Base-by-base conservation (phyloP, 1,140 invertebrate species). In the Alviniconcha marisindica region DNA sequence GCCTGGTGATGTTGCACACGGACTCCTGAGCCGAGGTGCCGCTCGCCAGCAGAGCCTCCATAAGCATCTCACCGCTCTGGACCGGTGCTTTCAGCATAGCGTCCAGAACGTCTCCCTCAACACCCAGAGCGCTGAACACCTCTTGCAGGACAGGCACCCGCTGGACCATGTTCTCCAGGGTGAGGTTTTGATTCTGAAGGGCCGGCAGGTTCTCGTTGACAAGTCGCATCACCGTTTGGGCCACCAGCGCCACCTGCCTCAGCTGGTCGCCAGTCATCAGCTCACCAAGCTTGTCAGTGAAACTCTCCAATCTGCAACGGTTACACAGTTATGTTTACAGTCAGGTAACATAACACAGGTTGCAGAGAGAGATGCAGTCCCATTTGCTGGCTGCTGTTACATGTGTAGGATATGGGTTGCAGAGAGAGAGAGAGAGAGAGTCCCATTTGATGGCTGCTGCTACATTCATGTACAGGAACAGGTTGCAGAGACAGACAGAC, bases 61-160 rank as follows among this genome's bases (percentile, higher is more conserved):
- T 18, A 42, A 89, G 73, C 42, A 66, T 54, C 2, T 83, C 36
- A 14, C 76, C 76, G 48, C 86, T 83, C 54, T 86, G 85, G 10
- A 89, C 80, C 2, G 88, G 88, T 12, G 85, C 77, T 24, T 36
- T 24, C 28, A 85, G 18, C 18, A 89, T 28, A 60, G 82, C 38
- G 7, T 84, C 77, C 71, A 88, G 51, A 28, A 78, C 40, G 40
- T 82, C 79, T 4, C 60, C 40, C 36, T 81, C 74, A 2, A 88
- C 44, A 18, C 84, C 79, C 10, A 86, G 31, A 33, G 85, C 82
- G 14, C 15, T 71, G 42, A 86, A 81, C 18, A 88, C 56, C 18
- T 84, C 48, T 0, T 76, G 73, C 2, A 88, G 76, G 28, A 78
- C 54, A 69, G 87, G 87, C n/a, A 86, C 71, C 0, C 36, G 77